Conservation (phyloP, 1,140 invertebrate species). For the Temnothorax longispinosus region DNA sequence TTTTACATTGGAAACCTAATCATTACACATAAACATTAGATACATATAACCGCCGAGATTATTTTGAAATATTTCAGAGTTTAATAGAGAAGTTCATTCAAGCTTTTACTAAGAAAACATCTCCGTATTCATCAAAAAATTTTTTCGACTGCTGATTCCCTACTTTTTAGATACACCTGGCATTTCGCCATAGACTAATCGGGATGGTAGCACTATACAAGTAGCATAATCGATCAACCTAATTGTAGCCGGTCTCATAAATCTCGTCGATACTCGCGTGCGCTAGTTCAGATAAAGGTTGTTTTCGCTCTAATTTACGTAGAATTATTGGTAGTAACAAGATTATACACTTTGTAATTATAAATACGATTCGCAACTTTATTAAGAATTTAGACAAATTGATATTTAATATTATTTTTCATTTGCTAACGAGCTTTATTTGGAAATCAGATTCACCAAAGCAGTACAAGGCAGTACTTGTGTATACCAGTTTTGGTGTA, state of each 20-base stretch:
- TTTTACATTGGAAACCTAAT: neutral
- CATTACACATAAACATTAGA: neutral
- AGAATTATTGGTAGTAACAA: neutral
- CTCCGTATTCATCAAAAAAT: neutral
- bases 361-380: neutral
- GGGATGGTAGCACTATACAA: neutral
- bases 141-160: neutral
- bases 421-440: neutral
- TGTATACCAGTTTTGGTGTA: neutral
- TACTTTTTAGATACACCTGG: neutral
- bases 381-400: neutral
- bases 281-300: neutral
- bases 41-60: neutral
- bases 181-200: neutral
- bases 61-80: neutral
- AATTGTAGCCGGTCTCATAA: constrained; percentile 2
- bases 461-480: neutral
- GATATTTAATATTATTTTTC: neutral
- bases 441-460: neutral
- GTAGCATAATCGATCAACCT: constrained; percentile 17
- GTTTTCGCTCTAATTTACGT: constrained; percentile 20
- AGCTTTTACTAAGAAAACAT: constrained; percentile 15
- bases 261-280: neutral
- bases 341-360: neutral
- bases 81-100: neutral